Base-by-base conservation (phyloP, 2,113 vertebrate species). In the Gymnorhina tibicen region DNA sequence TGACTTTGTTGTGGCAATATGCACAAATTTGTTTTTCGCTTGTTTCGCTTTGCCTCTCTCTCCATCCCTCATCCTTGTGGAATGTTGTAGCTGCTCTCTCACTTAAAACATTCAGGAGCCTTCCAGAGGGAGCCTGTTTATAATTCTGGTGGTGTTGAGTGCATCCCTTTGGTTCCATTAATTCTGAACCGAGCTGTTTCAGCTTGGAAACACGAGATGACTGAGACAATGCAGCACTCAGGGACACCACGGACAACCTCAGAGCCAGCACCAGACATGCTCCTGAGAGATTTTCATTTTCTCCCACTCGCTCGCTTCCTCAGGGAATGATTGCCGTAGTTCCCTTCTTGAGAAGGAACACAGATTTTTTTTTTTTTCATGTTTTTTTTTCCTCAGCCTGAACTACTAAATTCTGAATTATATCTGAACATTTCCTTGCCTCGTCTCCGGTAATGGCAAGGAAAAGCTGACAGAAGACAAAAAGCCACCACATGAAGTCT, bases 91-190 rank as follows among this genome's bases (percentile, higher is more conserved):
- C 23, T 74, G 21, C 3, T 74, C 14, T 27, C 59, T 58, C 37
- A 6, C 6, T 41, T 9, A 28, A 46, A 47, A 11, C 3, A 2
- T 3, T 14, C 30, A 20, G 55, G 24, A 70, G 27, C 13, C 32
- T 92, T 92, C 14, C 62, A 46, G 60, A 63, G 63, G 62, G 72
- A 80, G 4, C 9, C 32, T 62, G 16, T 73, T 66, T 35, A 5
- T 44, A 9, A 60, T 47, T 42, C 27, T 56, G 37, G 23, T 10
- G 32, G 6, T 41, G 26, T 2, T 39, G 59, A 68, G 44, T 0
- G 0, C 23, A 5, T 33, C 39, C 4, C 27, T 58, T 53, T 18
- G 33, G 23, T 5, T 5, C 1, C 28, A 16, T 27, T 13, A 7
- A 5, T 9, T 37, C 32, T 30, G 35, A 53, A 3, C 47, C 39